Evolutionary conservation across 2,797 vertebrate genomes (phyloP), one percentile per base, ranked within the genome.

Genomic region (Coilia nasus): DNA sequence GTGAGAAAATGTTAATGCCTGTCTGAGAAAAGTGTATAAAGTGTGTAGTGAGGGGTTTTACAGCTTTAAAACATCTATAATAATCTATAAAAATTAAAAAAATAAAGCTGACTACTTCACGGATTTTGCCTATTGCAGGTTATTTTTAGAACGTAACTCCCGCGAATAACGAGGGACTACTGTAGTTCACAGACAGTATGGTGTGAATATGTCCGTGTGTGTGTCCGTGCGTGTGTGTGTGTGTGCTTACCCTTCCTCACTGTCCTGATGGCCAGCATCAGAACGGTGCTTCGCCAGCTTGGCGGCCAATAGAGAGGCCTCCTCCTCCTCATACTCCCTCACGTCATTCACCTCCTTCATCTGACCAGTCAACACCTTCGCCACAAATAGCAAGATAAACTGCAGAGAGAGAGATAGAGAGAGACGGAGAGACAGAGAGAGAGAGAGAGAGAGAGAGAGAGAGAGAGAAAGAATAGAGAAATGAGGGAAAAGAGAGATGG

Each of bases 361-460:
- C 93, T 99, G 96, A 47, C 97, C 97, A 0, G 94, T 96, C 85
- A 99, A 89, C 92, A 99, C 95, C 93, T 97, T 99, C 91, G 95
- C 94, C 41, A 97, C 97, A 7, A 99, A 98, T 54, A 97, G 91
- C 89, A 99, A 89, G 15, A 99, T 99, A 92, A 98, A 99, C 98
- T 99, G 85, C 0, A 1, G 81, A 35, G 17, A 35, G 28, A 41
- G 35, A 5, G 2, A 41, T 1, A 41, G 5, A 41, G 35, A 41
- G 35, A 41, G 35, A 41, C 2, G 5, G 35, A 41, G 35, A 41
- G 35, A 41, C 2, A 2, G 35, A 5, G 35, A 41, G 35, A 41
- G 35, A 41, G 35, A 41, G 35, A 41, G 35, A 41, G 81, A 35
- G 31, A 35, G 28, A 1, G 81, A 35, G 31, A 35, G 28, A 1